Evolutionary conservation across 2,888 invertebrate genomes (phyloP), one percentile per base, ranked within the genome.

Genomic region (Drosophila sordidula): DNA sequence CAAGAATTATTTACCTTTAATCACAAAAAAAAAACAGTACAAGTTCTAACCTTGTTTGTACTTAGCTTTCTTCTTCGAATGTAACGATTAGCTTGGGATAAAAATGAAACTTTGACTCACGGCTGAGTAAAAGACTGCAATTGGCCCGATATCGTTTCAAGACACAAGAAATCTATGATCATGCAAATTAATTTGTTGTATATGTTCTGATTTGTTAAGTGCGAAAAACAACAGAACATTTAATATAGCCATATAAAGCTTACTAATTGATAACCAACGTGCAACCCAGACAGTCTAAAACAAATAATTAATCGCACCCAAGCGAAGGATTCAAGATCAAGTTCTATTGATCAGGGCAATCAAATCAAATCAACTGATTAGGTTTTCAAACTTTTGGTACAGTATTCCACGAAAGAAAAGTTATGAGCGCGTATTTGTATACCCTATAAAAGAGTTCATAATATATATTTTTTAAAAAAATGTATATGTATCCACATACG

Each of bases 211-310:
- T 73, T 45, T 38, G 79, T 61, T 58, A 70, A 78, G 80, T 84
- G 76, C 59, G 76, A 74, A 70, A 73, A 82, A 81, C 72, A 84
- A 81, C 84, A 87, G 72, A 80, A 69, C 69, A 74, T 78, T 87
- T 84, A 82, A 87, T 86, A 87, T 82, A 65, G 50, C 47, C 68
- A 80, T 87, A 85, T 69, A 84, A 70, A 66, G 58, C 36, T 47
- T 74, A 80, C 85, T 85, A 85, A 85, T 85, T 84, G 55, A 68
- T 70, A 55, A 34, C 49, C 67, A 70, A 79, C 58, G 55, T 51
- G 54, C 46, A 44, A 34, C 14, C 26, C 26, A 38, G 26, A 51
- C 14, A 41, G 14, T 51, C 42, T 16, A 9, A 2, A 29, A 9
- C 9, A 16, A 25, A 8, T 39, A 36, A 49, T 49, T 34, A 32